Base-by-base conservation (phyloP, 92 coral and sea anemone species). In the Desmophyllum pertusum region DNA sequence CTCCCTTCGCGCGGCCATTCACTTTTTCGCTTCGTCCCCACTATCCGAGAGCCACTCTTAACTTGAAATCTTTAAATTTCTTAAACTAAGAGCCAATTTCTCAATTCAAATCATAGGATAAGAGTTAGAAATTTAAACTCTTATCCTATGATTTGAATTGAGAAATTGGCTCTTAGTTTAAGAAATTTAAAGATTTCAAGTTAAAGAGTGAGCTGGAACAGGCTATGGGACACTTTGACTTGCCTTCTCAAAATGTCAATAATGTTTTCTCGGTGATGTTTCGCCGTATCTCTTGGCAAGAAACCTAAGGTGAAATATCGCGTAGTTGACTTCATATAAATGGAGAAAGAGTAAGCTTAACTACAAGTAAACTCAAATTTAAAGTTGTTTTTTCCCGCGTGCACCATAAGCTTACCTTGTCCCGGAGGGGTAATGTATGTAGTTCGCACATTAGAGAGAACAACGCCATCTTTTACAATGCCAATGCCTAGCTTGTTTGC, bases 401-500 rank as follows among this genome's bases (percentile, higher is more conserved):
- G 3, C 37, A 3, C 21, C 17, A 31, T 7, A 31, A 18, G 17
- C 27, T 11, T 76, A 95, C 98, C 99, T 92, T 96, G 94, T 52
- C 99, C 99, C 0, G 99, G 99, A 3, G 99, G 99, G 10, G 99
- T 96, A 51, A 96, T 96, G 84, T 96, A 96, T 1, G 99, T 96
- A 51, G 91, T 91, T 38, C 99, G 84, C 9, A 90, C 97, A 70
- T 96, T 96, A 2, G 99, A 96, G 55, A 96, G 83, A 64, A 96
- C 99, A 31, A 84, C 85, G 35, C 99, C 99, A 79, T 96, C 98
- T 81, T 87, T 80, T 38, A 96, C 85, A 55, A 96, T 96, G 61
- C 99, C 99, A 73, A 96, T 80, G 45, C 99, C 99, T 80, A 96
- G 91, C 66, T 96, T 96, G 73, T 96, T 96, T 31, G 99, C 99